Conservation (phyloP, 2,113 vertebrate genomes). For the Myiopsitta monachus region DNA sequence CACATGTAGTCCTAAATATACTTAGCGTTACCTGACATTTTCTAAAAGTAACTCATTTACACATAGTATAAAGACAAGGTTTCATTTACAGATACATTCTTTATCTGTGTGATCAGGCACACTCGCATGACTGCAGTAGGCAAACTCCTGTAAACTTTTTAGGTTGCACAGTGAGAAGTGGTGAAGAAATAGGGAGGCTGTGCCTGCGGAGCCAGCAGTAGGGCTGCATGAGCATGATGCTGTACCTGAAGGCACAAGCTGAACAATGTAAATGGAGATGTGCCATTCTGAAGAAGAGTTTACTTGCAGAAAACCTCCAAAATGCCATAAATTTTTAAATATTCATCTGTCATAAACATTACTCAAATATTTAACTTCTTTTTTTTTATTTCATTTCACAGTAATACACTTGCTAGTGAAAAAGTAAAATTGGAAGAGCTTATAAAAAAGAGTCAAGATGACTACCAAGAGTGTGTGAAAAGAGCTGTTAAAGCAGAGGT, state of each 20-base stretch:
- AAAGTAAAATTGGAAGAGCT: conserved; percentile 83
- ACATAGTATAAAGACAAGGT: neutral
- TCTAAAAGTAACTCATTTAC: neutral
- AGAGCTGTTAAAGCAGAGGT: conserved; percentile 85
- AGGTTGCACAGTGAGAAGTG: neutral
- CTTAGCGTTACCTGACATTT: neutral
- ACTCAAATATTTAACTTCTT: neutral
- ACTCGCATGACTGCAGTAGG: neutral
- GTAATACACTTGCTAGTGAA: conserved; percentile 80
- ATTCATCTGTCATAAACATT: neutral
- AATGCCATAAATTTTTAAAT: neutral
- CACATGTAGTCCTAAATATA: neutral
- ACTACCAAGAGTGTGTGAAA: conserved; percentile 52
- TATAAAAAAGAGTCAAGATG: conserved; percentile 69
- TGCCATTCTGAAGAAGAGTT: neutral
- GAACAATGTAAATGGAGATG: neutral
- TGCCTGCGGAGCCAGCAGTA: neutral
- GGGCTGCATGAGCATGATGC: accelerated
- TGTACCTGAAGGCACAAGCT: neutral
- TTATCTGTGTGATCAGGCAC: neutral
- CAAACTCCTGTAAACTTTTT: neutral
- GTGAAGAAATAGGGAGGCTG: neutral
- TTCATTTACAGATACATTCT: neutral
- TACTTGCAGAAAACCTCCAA: neutral
- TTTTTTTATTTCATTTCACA: conserved; percentile 50